phyloP scores from a whole-genome alignment of 2,888 invertebrate species.

The Beris chalybata region DNA sequence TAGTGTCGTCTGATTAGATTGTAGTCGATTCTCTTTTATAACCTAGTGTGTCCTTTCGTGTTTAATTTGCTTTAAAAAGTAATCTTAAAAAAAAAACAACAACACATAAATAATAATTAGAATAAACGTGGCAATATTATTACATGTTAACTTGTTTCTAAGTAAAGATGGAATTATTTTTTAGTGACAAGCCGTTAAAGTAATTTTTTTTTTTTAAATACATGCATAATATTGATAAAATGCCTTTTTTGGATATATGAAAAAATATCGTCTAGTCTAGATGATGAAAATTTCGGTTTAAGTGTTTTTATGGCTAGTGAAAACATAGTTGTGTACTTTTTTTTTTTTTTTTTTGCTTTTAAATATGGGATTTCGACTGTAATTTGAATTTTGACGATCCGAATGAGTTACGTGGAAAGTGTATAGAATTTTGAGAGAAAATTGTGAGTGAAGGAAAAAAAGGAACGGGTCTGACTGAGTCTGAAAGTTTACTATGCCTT shows the following conservation, averaged over 20 bases:
- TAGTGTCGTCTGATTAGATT: slow-evolving; percentile 28
- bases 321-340: slow-evolving; percentile 8
- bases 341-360: too few species aligned
- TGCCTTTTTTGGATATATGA: slow-evolving; percentile 6
- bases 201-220: slow-evolving; percentile 20
- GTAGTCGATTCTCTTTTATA: slow-evolving; percentile 4
- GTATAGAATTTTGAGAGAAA: background rate
- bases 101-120: slow-evolving; percentile 6
- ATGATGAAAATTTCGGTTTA: slow-evolving; percentile 9
- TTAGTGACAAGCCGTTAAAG: slow-evolving; percentile 4
- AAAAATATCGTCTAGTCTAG: background rate
- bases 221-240: background rate
- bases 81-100: slow-evolving; percentile 7
- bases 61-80: slow-evolving; percentile 1
- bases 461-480: background rate
- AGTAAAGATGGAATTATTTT: slow-evolving; percentile 25
- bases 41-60: too few species aligned
- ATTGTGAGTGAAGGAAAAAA: background rate
- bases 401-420: background rate
- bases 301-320: slow-evolving; percentile 21
- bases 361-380: too few species aligned
- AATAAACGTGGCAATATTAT: slow-evolving; percentile 28
- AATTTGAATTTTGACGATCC: background rate
- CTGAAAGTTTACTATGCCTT: too few species aligned
- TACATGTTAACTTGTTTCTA: slow-evolving; percentile 32